Evolutionary conservation across 2,888 invertebrate species (phyloP), one percentile per base, ranked within the genome.

Genomic region (Steinernema carpocapsae): DNA sequence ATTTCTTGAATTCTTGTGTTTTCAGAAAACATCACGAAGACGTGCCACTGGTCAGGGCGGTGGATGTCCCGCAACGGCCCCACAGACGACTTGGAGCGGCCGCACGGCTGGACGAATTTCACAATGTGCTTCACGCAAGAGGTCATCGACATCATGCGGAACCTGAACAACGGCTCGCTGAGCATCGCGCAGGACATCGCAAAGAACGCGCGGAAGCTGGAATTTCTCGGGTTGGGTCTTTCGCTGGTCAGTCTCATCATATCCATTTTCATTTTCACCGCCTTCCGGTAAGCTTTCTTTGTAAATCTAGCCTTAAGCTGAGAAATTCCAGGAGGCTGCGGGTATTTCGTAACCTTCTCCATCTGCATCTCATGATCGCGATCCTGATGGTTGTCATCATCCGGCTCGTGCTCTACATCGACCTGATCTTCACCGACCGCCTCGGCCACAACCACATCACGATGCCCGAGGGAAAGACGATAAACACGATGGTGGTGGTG

Each of bases 171-270:
- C 77, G 83, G 82, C 56, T 84, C 86, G n/a, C 78, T 86, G 14
- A 78, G 91, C 92, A 83, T 94, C 94, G 81, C 95, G 93, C 89
- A 93, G 92, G 88, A 93, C 93, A 88, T 90, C 94, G 74, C 95
- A 93, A 88, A 90, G 92, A 51, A 93, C 94, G 0, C 90, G 92
- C 76, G 93, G 93, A 89, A 91, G 17, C 88, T 95, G 88, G 95
- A 96, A 89, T 91, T 92, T 26, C 88, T 89, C 26, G 95, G 95
- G 0, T 91, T 94, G 52, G 92, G 92, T 74, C 87, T 93, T 10
- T 95, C 95, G 0, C 89, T 94, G 4, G 87, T 93, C 17, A 92
- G 93, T 0, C 89, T 95, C 37, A 87, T 92, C 17, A 88, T 93
- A 24, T 93, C 94, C 0, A 89, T 95, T 70, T 89, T 91, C 72